Conservation (phyloP, 2,888 invertebrate genomes). For the Drosophila greeni region DNA sequence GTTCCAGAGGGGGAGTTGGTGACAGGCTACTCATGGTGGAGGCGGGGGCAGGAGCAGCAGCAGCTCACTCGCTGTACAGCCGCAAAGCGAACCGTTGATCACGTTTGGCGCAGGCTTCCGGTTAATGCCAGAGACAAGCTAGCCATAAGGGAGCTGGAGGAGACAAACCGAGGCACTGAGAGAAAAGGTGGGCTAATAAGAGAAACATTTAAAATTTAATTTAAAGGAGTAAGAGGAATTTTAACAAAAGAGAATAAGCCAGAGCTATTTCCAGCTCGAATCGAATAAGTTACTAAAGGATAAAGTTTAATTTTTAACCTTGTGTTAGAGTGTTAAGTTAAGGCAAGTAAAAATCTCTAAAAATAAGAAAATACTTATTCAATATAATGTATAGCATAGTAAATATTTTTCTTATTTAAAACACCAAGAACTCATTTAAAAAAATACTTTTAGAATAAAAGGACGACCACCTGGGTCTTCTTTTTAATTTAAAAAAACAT, state of each 20-base stretch:
- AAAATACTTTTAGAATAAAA: no score
- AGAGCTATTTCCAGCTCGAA: no score
- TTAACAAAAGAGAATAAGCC: no score
- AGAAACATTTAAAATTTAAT: neutral
- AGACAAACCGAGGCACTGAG: conserved; percentile 26
- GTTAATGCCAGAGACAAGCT: conserved; percentile 70
- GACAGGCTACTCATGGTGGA: neutral
- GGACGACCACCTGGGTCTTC: no score
- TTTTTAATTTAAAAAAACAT: no score
- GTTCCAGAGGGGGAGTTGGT: conserved; percentile 42
- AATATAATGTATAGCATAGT: no score
- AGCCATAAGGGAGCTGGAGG: conserved; percentile 45
- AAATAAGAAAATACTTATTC: no score
- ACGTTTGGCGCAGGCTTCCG: conserved; percentile 78
- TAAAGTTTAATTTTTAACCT: no score
- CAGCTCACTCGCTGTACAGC: conserved; percentile 59
- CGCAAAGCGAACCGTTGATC: conserved; percentile 76
- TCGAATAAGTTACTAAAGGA: neutral
- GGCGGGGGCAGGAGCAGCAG: conserved; percentile 25
- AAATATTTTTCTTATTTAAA: no score
- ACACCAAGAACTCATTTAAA: no score
- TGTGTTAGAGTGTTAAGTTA: no score
- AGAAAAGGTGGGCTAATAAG: neutral
- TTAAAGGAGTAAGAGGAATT: accelerated
- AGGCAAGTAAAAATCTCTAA: no score